A percentile compares a stretch with the other conserved stretches of the same genome.
phyloP scores from a whole-genome alignment of 2,888 invertebrate genomes.

The Aphodius granarius region DNA sequence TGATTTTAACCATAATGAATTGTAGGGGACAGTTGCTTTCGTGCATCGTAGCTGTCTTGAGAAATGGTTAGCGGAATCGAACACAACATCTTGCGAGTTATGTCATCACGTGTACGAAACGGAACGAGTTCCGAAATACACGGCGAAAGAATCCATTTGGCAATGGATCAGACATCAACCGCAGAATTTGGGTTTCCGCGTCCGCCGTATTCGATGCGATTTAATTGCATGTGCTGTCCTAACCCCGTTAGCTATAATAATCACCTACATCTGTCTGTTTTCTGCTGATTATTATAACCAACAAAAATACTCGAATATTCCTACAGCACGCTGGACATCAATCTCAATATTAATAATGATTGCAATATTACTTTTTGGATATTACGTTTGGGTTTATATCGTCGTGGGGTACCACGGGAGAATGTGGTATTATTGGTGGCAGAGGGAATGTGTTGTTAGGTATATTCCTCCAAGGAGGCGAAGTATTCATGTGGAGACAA shows the following conservation, averaged over 20 bases:
- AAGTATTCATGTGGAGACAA: conserved; percentile 26
- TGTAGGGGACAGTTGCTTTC: conserved; percentile 70
- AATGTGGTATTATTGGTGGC: conserved; percentile 61
- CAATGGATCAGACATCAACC: conserved; percentile 59
- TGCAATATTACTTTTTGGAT: conserved; percentile 56
- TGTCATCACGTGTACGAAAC: conserved; percentile 71
- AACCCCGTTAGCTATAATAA: conserved; percentile 59
- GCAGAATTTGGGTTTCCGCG: conserved; percentile 42
- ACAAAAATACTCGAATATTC: conserved; percentile 53
- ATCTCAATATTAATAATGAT: conserved; percentile 56
- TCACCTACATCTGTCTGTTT: conserved; percentile 57
- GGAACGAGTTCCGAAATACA: conserved; percentile 63
- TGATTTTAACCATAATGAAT: background rate
- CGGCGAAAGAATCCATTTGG: conserved; percentile 58
- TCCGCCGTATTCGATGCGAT: conserved; percentile 55
- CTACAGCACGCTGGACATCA: conserved; percentile 56
- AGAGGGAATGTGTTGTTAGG: conserved; percentile 56
- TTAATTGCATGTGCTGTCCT: conserved; percentile 59
- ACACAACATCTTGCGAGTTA: conserved; percentile 71
- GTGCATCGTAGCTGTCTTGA: conserved; percentile 75
- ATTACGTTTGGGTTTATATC: conserved; percentile 57
- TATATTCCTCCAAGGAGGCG: conserved; percentile 45
- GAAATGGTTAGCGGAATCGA: conserved; percentile 74
- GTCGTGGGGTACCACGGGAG: conserved; percentile 55
- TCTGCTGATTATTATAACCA: conserved; percentile 57